Evolutionary conservation across 1,140 invertebrate genomes (phyloP), one percentile per base, ranked within the genome.

Genomic region (Drosophila sp.): DNA sequence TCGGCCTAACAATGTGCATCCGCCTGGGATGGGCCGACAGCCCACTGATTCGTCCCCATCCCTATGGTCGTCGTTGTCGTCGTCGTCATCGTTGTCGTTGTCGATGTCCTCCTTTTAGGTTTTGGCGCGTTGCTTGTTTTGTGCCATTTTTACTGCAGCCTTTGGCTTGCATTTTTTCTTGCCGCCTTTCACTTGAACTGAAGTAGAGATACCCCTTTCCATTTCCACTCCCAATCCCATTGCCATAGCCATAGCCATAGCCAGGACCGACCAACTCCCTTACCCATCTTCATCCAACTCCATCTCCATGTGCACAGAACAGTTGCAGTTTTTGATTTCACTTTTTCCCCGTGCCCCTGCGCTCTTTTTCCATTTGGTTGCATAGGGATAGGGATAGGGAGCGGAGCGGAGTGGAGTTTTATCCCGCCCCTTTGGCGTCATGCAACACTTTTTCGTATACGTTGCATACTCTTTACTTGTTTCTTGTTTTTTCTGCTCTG

Each of bases 141-240:
- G 84, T 66, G 78, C 70, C 79, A 87, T 87, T 87, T 87, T 87
- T 87, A 87, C 83, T 87, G 83, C 83, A 87, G 76, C 83, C 84
- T 83, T 87, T 87, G 83, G 82, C 82, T 89, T 87, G 83, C 83
- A 87, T 87, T 87, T 87, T 87, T 87, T 87, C 79, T 87, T 80
- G 76, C 83, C 76, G 84, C 80, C 80, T 83, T 87, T 77, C 67
- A 69, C 76, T 81, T 87, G 76, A 60, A 66, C 79, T 79, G 79
- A 86, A 83, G 83, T 76, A 86, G 79, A 79, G 76, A 80, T 83
- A 66, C 72, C 69, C 11, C 6, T 44, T 50, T 44, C 58, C 76
- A 60, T 44, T 10, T 29, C 4, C 27, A 54, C 3, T 0, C 25
- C 40, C 27, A 33, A 1, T 23, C 30, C 54, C 44, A 10, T 6